Conservation (phyloP, 2,888 invertebrate genomes). For the Catotricha subobsoleta region DNA sequence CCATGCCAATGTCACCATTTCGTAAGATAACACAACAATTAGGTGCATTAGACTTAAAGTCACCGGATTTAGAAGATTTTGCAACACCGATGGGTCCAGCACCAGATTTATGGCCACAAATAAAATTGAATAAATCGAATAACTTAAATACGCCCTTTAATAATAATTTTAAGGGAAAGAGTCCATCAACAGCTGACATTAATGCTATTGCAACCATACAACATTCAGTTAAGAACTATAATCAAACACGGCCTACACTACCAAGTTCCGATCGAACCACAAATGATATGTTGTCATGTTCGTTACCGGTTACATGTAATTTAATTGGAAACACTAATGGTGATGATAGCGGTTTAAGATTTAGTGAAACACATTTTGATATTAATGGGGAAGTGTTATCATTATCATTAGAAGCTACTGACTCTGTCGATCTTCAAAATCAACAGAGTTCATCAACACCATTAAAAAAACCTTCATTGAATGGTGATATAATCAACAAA, state of each 20-base stretch:
- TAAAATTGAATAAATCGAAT: conserved; percentile 15
- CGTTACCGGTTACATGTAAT: conserved; percentile 6
- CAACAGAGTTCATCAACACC: too few relatives aligned
- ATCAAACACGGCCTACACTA: conserved; percentile 17
- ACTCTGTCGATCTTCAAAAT: too few relatives aligned
- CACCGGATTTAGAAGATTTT: conserved; percentile 54
- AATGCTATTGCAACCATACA: conserved; percentile 25
- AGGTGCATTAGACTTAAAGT: conserved; percentile 47
- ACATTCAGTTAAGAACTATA: conserved; percentile 23
- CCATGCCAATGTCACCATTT: conserved; percentile 47
- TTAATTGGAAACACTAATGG: neutral
- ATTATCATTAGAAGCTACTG: too few relatives aligned
- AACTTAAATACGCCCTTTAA: conserved; percentile 11
- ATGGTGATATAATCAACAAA: too few relatives aligned
- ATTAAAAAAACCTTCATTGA: too few relatives aligned
- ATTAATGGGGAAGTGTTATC: conserved; percentile 13
- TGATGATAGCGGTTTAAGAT: conserved; percentile 11
- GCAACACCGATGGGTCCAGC: conserved; percentile 47
- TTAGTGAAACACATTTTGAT: conserved; percentile 18
- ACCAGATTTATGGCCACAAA: conserved; percentile 44
- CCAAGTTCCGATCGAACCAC: conserved; percentile 14
- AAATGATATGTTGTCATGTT: conserved; percentile 6
- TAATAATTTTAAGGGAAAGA: conserved; percentile 18
- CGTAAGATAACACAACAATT: conserved; percentile 61
- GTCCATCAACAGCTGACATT: conserved; percentile 23